These are phyloP conservation scores for Dasypolia templi DNA, from an alignment of 2,888 invertebrate genomes.

Conservation along the genomic window DNA sequence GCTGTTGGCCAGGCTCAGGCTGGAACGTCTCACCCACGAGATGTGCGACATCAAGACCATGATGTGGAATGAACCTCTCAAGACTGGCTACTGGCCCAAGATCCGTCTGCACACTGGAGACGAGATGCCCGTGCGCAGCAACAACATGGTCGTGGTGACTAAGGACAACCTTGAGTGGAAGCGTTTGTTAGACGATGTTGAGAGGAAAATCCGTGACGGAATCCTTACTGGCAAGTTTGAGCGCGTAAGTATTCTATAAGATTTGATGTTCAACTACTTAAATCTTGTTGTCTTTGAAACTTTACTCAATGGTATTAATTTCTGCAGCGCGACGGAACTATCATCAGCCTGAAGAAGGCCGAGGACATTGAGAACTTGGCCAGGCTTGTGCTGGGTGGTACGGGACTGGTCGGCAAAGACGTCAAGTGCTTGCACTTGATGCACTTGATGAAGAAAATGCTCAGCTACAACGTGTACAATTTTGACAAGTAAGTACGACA, in stretches of 20 bases:
- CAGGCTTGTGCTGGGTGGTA: conserved; percentile 92
- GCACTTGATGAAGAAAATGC: conserved; percentile 80
- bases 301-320: conserved; percentile 9
- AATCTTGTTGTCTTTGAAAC: not conserved
- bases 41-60: conserved; percentile 88
- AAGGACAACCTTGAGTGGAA: conserved; percentile 78
- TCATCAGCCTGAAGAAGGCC: conserved; percentile 91
- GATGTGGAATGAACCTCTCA: conserved; percentile 83
- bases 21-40: conserved; percentile 87
- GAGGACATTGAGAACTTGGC: conserved; percentile 92
- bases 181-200: conserved; percentile 82
- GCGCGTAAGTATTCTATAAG: conserved; percentile 75
- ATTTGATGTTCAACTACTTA: not conserved
- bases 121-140: conserved; percentile 90
- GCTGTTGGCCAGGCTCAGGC: conserved; percentile 90
- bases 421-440: conserved; percentile 87
- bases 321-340: conserved; percentile 89
- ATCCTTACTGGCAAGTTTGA: conserved; percentile 82
- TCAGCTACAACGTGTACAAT: conserved; percentile 83
- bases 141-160: conserved; percentile 78
- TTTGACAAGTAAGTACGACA: conserved; percentile 79
- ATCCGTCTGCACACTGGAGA: conserved; percentile 90
- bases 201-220: conserved; percentile 89
- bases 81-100: conserved; percentile 91
- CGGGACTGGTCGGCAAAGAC: conserved; percentile 89